Conservation (phyloP, 2,888 invertebrate species). For the Sphecodes monilicornis region DNA sequence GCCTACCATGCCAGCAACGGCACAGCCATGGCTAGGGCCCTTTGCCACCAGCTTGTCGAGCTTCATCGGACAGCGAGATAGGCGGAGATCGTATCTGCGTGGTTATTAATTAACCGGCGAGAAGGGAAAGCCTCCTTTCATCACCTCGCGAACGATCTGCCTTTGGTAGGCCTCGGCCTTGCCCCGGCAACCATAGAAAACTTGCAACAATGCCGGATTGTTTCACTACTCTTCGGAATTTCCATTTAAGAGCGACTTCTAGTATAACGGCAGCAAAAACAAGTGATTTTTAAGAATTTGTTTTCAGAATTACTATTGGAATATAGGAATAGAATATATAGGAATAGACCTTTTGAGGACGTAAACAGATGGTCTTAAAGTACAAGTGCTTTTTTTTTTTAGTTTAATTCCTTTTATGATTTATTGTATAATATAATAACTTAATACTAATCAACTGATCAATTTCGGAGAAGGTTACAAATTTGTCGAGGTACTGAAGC, state of each 20-base stretch:
- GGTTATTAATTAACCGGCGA: slow-evolving; percentile 84
- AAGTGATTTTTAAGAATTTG: no score
- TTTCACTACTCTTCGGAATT: not conserved
- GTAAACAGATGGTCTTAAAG: no score
- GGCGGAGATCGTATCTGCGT: slow-evolving; percentile 83
- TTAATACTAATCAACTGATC: no score
- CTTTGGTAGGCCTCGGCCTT: slow-evolving; percentile 54
- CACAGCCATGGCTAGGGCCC: slow-evolving; percentile 69
- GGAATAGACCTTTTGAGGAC: no score
- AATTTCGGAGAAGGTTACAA: no score
- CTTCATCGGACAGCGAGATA: slow-evolving; percentile 78
- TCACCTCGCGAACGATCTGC: slow-evolving; percentile 81
- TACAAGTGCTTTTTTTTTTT: no score
- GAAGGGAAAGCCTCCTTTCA: slow-evolving; percentile 83
- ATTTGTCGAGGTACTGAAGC: no score
- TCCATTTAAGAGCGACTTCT: not conserved
- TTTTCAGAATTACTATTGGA: no score
- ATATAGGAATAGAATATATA: no score
- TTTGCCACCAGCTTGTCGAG: slow-evolving; percentile 79
- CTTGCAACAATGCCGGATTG: not conserved
- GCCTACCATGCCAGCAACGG: slow-evolving; percentile 60
- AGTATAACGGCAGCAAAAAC: no score
- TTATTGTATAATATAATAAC: no score
- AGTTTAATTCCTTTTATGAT: no score
- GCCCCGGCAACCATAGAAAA: slow-evolving; percentile 42